These are phyloP conservation scores for Cepphus grylle DNA, from an alignment of 2,113 vertebrate genomes.

Conservation along the genomic window DNA sequence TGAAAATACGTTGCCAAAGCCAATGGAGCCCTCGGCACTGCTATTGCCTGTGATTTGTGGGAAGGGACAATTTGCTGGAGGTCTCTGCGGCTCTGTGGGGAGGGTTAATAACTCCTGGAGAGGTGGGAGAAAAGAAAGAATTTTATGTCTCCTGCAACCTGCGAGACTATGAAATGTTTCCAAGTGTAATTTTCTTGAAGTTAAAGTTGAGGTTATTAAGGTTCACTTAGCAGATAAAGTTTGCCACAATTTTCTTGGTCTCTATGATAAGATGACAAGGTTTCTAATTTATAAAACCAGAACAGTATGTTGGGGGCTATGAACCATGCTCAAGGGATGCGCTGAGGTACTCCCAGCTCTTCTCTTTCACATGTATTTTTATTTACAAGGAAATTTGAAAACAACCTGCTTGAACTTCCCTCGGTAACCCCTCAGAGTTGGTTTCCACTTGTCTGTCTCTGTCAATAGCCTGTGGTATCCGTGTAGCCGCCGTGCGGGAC, in stretches of 20 bases:
- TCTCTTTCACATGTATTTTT: neutral
- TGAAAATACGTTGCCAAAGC: neutral
- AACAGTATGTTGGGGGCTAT: constrained; percentile 59
- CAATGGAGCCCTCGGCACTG: neutral
- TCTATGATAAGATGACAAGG: constrained; percentile 73
- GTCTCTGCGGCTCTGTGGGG: constrained; percentile 52
- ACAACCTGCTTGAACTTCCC: neutral
- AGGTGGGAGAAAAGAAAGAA: constrained; percentile 53
- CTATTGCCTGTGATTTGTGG: neutral
- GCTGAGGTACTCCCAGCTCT: constrained; percentile 8
- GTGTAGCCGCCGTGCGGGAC: accelerated
- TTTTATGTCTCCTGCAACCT: constrained; percentile 62
- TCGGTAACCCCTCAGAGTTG: neutral
- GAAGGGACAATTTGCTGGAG: constrained; percentile 44
- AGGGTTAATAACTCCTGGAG: constrained; percentile 69
- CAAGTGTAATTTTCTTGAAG: constrained; percentile 76
- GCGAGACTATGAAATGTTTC: constrained; percentile 69
- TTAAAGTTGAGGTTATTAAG: constrained; percentile 76
- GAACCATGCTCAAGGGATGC: constrained; percentile 63
- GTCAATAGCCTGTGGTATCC: neutral
- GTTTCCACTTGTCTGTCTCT: neutral
- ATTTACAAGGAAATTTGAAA: constrained; percentile 59
- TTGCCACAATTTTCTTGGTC: constrained; percentile 72
- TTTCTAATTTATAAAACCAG: constrained; percentile 75
- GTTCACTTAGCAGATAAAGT: constrained; percentile 77